phyloP scores from a whole-genome alignment of 2,888 invertebrate genomes.

The Plagiodera versicolora region DNA sequence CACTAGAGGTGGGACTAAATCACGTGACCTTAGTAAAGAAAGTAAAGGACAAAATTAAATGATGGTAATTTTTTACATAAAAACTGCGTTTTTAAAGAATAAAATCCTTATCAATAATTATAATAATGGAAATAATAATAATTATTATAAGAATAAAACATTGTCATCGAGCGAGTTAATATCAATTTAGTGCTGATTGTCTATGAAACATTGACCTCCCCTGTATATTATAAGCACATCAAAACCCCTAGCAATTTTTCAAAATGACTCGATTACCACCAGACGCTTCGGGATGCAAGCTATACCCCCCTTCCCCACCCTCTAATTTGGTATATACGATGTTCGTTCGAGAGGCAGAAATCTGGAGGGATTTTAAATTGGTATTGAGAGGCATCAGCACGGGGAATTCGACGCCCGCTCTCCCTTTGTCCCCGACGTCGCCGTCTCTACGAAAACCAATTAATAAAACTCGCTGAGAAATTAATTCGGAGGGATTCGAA shows the following conservation, averaged over 20 bases:
- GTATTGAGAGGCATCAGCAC: conserved; percentile 41
- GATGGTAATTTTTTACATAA: too few species aligned
- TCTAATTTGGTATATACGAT: conserved; percentile 41
- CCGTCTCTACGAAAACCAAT: conserved; percentile 20
- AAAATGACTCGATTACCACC: conserved; percentile 45
- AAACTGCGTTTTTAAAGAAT: too few species aligned
- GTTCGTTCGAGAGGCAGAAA: conserved; percentile 27
- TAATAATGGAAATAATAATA: too few species aligned
- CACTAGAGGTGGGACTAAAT: too few species aligned
- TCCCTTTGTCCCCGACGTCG: background rate
- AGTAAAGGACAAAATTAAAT: too few species aligned
- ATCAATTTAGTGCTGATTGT: too few species aligned
- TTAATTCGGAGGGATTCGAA: conserved; percentile 22
- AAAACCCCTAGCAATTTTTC: conserved; percentile 42
- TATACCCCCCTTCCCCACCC: too few species aligned
- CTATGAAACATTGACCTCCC: background rate
- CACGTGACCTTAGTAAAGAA: too few species aligned
- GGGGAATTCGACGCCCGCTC: background rate
- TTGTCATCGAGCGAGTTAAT: too few species aligned
- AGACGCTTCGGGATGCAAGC: conserved; percentile 39
- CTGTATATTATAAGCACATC: conserved; percentile 43
- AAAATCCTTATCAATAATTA: too few species aligned
- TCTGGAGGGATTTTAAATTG: conserved; percentile 36
- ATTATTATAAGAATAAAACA: too few species aligned
- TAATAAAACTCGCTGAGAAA: conserved; percentile 33